These are phyloP conservation scores for Latrodectus geometricus DNA, from an alignment of 1,140 invertebrate genomes.

Conservation along the genomic window DNA sequence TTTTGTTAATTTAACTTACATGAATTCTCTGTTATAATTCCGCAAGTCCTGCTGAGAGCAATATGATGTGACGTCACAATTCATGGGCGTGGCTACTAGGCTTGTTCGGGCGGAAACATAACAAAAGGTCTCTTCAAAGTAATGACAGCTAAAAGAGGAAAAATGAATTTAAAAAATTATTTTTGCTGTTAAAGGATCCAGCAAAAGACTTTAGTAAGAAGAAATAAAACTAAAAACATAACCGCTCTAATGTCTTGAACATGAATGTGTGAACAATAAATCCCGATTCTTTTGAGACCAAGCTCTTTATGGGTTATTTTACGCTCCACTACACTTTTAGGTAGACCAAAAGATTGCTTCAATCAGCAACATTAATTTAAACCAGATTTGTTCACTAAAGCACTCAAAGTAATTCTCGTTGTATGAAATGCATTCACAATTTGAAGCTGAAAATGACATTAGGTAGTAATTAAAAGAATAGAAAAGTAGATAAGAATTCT, in stretches of 20 bases:
- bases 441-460: too few species aligned
- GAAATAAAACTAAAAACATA: conserved; percentile 14
- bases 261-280: conserved; percentile 9
- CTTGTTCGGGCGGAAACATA: conserved; percentile 37
- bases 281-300: neutral
- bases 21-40: conserved; percentile 36
- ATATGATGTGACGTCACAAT: conserved; percentile 54
- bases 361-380: too few species aligned
- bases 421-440: too few species aligned
- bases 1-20: conserved; percentile 49
- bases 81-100: conserved; percentile 19
- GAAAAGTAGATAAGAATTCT: too few species aligned
- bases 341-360: conserved; percentile 6
- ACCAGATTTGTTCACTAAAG: too few species aligned
- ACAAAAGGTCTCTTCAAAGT: conserved; percentile 35
- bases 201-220: neutral
- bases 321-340: conserved; percentile 19
- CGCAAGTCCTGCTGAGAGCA: conserved; percentile 43
- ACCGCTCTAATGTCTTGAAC: conserved; percentile 29
- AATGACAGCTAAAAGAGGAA: conserved; percentile 52
- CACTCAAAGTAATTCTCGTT: too few species aligned
- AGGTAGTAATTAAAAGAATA: too few species aligned
- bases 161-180: conserved; percentile 48
- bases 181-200: neutral
- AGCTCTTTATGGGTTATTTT: conserved; percentile 1